A percentile compares a stretch with the other conserved stretches of the same genome.
These are phyloP conservation scores for Henricia sp. DNA, from an alignment of 53 echinoderm and acorn worm species.

Conservation along the genomic window DNA sequence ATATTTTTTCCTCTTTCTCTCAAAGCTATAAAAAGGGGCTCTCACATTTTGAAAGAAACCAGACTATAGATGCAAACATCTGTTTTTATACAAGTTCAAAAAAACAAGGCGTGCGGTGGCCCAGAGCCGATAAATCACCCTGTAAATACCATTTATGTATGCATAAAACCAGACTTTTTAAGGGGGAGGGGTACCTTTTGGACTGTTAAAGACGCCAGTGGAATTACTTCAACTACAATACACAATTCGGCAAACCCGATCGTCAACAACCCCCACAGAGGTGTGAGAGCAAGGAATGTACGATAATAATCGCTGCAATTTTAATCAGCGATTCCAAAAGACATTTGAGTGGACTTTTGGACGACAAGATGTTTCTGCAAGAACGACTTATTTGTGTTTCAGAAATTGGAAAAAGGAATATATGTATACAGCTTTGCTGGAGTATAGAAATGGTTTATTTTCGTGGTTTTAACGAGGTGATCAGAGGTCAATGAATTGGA, in stretches of 20 bases:
- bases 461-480: too few relatives aligned
- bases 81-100: conserved; percentile 22
- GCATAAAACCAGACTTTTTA: not conserved
- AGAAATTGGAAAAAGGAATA: too few relatives aligned
- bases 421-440: too few relatives aligned
- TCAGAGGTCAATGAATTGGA: too few relatives aligned
- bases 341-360: conserved; percentile 2
- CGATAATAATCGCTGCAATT: conserved; percentile 21
- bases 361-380: not conserved
- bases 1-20: too few relatives aligned
- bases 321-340: conserved; percentile 16
- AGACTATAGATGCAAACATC: not conserved
- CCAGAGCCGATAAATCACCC: conserved; percentile 10
- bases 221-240: conserved; percentile 47
- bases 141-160: not conserved
- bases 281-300: conserved; percentile 2
- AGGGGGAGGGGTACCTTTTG: not conserved
- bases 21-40: too few relatives aligned
- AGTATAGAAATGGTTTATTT: too few relatives aligned
- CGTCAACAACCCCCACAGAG: conserved; percentile 51
- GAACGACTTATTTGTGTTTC: too few relatives aligned
- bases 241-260: conserved; percentile 26
- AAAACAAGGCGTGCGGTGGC: not conserved
- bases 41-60: too few relatives aligned
- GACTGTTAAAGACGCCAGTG: conserved; percentile 53